Percentiles rank a stretch among this genome's conserved stretches.
These are phyloP conservation scores for Sigmodon hispidus DNA, from an alignment of 2,113 vertebrate species.

Conservation along the genomic window DNA sequence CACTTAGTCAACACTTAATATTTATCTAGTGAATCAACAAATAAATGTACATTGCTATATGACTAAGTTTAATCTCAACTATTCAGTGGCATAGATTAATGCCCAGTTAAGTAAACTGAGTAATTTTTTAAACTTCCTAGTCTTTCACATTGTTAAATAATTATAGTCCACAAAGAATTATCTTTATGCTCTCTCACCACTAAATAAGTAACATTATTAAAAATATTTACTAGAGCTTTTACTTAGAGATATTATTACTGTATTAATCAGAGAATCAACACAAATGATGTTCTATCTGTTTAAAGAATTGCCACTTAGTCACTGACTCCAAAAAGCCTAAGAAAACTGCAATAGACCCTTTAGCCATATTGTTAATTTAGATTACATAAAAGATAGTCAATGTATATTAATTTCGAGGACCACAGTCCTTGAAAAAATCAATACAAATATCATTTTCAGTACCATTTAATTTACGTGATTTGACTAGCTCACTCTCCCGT, in stretches of 20 bases:
- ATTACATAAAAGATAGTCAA: conserved; percentile 85
- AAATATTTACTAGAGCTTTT: conserved; percentile 57
- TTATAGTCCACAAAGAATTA: conserved; percentile 78
- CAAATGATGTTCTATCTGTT: conserved; percentile 61
- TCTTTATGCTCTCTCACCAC: conserved; percentile 75
- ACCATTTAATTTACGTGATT: conserved; percentile 92
- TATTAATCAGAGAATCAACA: conserved; percentile 52
- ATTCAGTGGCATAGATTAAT: conserved; percentile 68
- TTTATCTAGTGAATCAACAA: conserved; percentile 16
- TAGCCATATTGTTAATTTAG: conserved; percentile 62
- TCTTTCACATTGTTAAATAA: conserved; percentile 79
- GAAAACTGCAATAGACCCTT: neutral
- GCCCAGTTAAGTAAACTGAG: conserved; percentile 66
- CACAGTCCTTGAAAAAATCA: conserved; percentile 83
- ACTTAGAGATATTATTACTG: neutral
- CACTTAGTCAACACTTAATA: neutral
- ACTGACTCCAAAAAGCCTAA: neutral
- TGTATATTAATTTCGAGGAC: conserved; percentile 88
- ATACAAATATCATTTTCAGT: conserved; percentile 85
- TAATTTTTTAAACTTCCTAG: conserved; percentile 72
- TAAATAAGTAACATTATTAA: conserved; percentile 84
- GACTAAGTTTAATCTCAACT: conserved; percentile 51
- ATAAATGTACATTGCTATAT: neutral
- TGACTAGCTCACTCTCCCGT: conserved; percentile 81
- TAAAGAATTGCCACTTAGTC: neutral